These are phyloP conservation scores for Melanotus villosus DNA, from an alignment of 2,888 invertebrate genomes.

Conservation along the genomic window DNA sequence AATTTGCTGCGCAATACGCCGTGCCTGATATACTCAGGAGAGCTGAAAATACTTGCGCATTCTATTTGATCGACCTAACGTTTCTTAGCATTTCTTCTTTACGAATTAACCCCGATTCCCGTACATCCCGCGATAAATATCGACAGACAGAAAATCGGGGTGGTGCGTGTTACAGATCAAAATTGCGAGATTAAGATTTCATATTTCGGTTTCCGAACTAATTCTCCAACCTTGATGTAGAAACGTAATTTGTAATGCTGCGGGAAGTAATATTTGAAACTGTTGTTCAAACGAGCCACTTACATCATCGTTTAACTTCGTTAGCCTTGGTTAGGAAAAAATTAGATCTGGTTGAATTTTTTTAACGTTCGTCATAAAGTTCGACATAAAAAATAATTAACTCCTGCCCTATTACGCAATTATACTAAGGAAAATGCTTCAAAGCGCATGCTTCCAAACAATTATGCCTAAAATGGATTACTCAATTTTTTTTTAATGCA, in stretches of 20 bases:
- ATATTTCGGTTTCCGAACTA: conserved; percentile 5
- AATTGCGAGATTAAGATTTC: conserved; percentile 7
- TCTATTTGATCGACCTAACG: conserved; percentile 6
- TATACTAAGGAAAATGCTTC: no score
- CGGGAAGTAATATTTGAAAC: not conserved
- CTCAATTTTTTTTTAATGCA: not conserved
- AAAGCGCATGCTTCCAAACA: not conserved
- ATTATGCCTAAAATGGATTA: not conserved
- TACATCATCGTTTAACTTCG: conserved; percentile 36
- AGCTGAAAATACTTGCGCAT: conserved; percentile 11
- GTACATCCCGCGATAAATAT: not conserved
- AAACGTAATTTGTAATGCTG: conserved; percentile 14
- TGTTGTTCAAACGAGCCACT: conserved; percentile 19
- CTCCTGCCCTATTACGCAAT: not conserved
- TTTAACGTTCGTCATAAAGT: conserved; percentile 11
- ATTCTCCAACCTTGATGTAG: conserved; percentile 16
- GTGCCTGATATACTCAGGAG: conserved; percentile 13
- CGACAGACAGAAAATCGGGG: conserved; percentile 16
- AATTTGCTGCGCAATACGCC: conserved; percentile 30
- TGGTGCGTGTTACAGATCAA: conserved; percentile 6
- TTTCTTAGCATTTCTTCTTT: conserved; percentile 6
- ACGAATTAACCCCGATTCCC: conserved; percentile 1
- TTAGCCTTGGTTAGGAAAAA: conserved; percentile 37
- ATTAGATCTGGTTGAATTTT: conserved; percentile 29
- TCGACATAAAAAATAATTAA: conserved; percentile 5